Evolutionary conservation across 2,888 invertebrate genomes (phyloP), one percentile per base, ranked within the genome.

Genomic region (Andricus quercusramuli): DNA sequence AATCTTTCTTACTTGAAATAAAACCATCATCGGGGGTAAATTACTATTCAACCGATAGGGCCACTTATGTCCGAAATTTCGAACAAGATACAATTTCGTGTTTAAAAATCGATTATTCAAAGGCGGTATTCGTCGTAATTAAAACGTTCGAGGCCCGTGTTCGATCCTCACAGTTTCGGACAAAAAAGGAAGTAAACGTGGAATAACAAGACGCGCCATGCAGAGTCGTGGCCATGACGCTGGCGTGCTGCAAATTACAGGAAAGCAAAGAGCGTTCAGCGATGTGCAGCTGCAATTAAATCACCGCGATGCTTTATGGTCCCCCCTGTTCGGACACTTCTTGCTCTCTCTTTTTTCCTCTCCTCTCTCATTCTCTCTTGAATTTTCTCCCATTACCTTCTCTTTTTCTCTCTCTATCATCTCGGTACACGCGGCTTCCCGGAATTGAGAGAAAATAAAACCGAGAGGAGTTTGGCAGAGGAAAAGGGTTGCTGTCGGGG

Each of bases 401-500:
- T 32, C 56, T n/a, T 22, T 47, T 47, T 51, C 56, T 70, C 47
- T 80, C 85, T 85, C 83, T 83, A 81, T 81, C 81, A 70, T 83
- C 82, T 82, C 59, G 79, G 81, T 82, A 82, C 85, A 85, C 86
- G 85, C 84, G 86, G 82, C 84, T 90, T 90, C 90, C 88, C 86
- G 86, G 89, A 89, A 90, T 86, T 81, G 85, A 86, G 86, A 84
- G 87, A 83, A 89, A 89, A 89, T 88, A 89, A 89, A 88, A 89
- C 81, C 80, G 79, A 56, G 81, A 86, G 82, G 85, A 86, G 84
- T 85, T 83, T 85, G 80, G 86, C 85, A 83, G 84, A 87, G 80
- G 78, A 74, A 77, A 78, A 74, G 80, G 83, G 84, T 78, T 70
- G 77, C 74, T 79, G 80, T 64, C 62, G 67, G 80, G 79, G 79